These are phyloP conservation scores for Drosophila formosana DNA, from an alignment of 2,888 invertebrate species.

Conservation along the genomic window DNA sequence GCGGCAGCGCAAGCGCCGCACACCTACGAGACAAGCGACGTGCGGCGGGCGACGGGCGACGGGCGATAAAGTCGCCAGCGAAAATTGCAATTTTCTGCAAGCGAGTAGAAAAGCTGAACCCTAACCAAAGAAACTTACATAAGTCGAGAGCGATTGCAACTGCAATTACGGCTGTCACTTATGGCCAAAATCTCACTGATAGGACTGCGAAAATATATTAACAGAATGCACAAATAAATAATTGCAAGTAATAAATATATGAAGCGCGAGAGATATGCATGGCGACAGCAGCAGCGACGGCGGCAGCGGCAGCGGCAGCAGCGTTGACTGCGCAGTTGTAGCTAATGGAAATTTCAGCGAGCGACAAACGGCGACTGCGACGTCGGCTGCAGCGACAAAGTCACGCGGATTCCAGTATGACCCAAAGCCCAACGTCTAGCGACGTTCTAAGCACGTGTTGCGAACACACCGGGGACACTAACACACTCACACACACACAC, in stretches of 20 bases:
- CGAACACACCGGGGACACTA: conserved; percentile 64
- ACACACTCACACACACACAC: conserved; percentile 36
- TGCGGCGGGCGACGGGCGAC: not conserved
- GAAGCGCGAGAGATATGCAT: conserved; percentile 9
- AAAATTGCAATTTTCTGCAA: conserved; percentile 67
- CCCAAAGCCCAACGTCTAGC: conserved; percentile 84
- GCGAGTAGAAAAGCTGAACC: conserved; percentile 13
- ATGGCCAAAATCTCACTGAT: conserved; percentile 7
- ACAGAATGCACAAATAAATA: conserved; percentile 34
- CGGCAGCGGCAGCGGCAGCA: conserved; percentile 9
- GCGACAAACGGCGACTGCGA: conserved; percentile 10
- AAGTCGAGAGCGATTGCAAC: not conserved
- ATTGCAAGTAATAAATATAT: conserved; percentile 3
- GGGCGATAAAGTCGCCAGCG: conserved; percentile 22
- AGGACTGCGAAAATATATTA: conserved; percentile 30
- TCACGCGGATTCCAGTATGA: conserved; percentile 85
- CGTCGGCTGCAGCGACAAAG: conserved; percentile 69
- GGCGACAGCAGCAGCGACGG: conserved; percentile 3
- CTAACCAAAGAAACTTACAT: conserved; percentile 17
- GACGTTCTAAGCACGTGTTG: conserved; percentile 85
- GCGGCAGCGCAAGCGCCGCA: conserved; percentile 20
- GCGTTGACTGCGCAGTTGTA: conserved; percentile 20
- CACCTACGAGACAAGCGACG: conserved; percentile 3
- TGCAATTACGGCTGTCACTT: conserved; percentile 3
- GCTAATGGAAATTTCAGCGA: conserved; percentile 24